Evolutionary conservation across 2,113 vertebrate species (phyloP), one percentile per base, ranked within the genome.

Genomic region (Hippolais icterina): DNA sequence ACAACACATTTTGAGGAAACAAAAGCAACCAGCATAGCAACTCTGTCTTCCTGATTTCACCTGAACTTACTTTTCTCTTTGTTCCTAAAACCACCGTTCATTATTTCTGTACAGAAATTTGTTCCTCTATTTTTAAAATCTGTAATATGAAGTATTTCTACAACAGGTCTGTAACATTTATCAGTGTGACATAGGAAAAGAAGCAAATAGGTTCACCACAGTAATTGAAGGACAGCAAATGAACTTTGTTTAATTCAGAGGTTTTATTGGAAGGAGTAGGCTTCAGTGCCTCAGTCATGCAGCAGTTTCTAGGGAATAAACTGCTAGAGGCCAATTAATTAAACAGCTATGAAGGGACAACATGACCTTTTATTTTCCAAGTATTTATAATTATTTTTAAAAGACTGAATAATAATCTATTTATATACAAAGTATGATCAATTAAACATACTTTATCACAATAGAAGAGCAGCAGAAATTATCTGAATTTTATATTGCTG

Each of bases 291-390:
- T 91, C 87, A 57, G 57, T 75, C 68, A 69, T 20, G 68, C 37
- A 85, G 61, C 53, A 50, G 46, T 17, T 22, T 79, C 74, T 60
- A 89, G 70, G 46, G 86, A 94, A 74, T 44, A 65, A 91, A 90
- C 6, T 81, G 78, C 91, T 68, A 71, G 64, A 89, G 87, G 85
- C 35, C 61, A 93, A 76, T 81, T 90, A 90, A 97, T 86, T 83
- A 85, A 90, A 79, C 11, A 52, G 80, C 65, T 87, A 81, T 16
- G 41, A 83, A 79, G 28, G 49, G 46, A 72, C 53, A 93, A 47
- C 46, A 71, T 35, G 64, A 84, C 81, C 68, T 90, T 88, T 85
- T 61, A 57, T 74, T 82, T 88, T 82, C 31, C 52, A 92, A 86
- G 19, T 71, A 90, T 37, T 80, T 52, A 46, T 27, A 44, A 53